A percentile compares a stretch with the other conserved stretches of the same genome.
These are phyloP conservation scores for Rhodeus uyekii DNA, from an alignment of 2,797 vertebrate genomes.

Conservation along the genomic window DNA sequence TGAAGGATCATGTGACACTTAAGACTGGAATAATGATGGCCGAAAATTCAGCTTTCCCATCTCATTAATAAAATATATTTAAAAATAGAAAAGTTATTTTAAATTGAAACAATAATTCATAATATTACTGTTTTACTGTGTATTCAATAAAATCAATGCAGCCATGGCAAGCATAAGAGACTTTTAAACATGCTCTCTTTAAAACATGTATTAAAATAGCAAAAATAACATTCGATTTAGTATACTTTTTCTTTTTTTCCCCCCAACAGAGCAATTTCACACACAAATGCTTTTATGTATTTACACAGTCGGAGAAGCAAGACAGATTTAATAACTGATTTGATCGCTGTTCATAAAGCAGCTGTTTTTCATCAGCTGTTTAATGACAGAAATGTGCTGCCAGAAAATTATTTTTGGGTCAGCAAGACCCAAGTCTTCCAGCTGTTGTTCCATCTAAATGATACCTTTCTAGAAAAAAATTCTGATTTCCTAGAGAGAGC, in stretches of 20 bases:
- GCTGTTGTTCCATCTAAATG: constrained; percentile 16
- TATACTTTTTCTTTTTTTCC: neutral
- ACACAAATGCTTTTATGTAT: constrained; percentile 5
- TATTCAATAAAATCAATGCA: neutral
- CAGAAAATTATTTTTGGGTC: constrained; percentile 35
- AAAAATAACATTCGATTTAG: neutral
- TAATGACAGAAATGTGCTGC: constrained; percentile 40
- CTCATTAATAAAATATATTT: neutral
- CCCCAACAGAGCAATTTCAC: constrained; percentile 10
- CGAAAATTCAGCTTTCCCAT: neutral
- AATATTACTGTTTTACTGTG: neutral
- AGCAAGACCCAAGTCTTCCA: constrained; percentile 13
- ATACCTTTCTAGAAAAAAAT: constrained; percentile 28
- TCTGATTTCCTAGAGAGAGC: constrained; percentile 45
- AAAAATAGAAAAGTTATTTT: neutral
- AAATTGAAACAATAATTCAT: neutral
- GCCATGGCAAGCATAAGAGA: neutral
- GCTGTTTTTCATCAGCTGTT: constrained; percentile 38
- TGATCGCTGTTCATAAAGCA: constrained; percentile 24
- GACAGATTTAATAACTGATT: constrained; percentile 22
- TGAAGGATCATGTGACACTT: neutral
- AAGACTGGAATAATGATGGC: neutral
- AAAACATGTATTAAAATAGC: constrained; percentile 10
- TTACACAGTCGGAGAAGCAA: constrained; percentile 16
- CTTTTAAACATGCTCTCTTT: neutral